Conservation (phyloP, 2,797 vertebrate genomes). For the Scarus forsteni region DNA sequence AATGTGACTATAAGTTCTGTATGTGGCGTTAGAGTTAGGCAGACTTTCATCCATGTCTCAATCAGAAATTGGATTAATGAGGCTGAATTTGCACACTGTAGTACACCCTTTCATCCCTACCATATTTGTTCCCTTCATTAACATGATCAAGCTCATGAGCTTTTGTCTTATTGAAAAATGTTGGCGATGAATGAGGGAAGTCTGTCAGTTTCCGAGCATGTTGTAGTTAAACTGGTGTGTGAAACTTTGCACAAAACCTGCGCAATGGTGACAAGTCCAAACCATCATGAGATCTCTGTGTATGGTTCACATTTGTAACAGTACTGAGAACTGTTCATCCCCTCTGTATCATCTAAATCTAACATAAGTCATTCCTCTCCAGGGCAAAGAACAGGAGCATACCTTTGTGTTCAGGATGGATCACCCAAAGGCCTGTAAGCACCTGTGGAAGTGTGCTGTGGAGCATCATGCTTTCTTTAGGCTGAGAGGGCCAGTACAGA, state of each 20-base stretch:
- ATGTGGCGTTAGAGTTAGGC: not conserved
- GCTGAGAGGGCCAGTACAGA: conserved; percentile 95
- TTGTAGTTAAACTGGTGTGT: not conserved
- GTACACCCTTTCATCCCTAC: conserved; percentile 20
- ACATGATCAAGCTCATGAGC: conserved; percentile 3
- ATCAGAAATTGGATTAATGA: conserved; percentile 44
- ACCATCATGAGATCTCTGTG: no score
- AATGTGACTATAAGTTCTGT: conserved; percentile 16
- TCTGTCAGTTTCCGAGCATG: not conserved
- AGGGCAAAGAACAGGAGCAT: conserved; percentile 99
- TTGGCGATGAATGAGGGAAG: not conserved
- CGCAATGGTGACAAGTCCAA: not conserved
- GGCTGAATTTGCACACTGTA: conserved; percentile 17
- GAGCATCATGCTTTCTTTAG: conserved; percentile 99
- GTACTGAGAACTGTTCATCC: not conserved
- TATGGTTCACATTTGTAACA: no score
- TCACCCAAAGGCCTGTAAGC: conserved; percentile 98
- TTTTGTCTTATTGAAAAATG: not conserved
- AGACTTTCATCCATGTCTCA: conserved; percentile 20
- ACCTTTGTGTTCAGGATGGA: conserved; percentile 98
- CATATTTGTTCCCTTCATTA: conserved; percentile 1
- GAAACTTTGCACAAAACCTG: not conserved
- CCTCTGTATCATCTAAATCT: not conserved
- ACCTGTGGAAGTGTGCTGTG: conserved; percentile 98
- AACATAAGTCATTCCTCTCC: conserved; percentile 12